Percentiles rank a stretch among this genome's conserved stretches.
Evolutionary conservation across 2,797 vertebrate species (phyloP).

Genomic region (Enteromius thamalakanensis): DNA sequence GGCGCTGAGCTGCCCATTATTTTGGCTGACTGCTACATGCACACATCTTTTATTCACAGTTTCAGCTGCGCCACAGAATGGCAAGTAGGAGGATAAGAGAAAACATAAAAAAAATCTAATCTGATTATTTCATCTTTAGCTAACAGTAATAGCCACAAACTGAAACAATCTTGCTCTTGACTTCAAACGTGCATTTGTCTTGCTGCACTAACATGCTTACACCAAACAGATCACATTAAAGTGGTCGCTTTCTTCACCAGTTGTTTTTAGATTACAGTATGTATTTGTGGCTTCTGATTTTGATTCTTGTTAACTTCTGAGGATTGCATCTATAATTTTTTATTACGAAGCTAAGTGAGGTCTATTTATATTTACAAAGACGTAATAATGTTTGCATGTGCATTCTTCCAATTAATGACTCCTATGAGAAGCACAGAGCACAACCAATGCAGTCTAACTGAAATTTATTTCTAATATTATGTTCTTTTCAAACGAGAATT

Average conservation of each 20-base stretch:
- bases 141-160: conserved; percentile 36
- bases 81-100: conserved; percentile 41
- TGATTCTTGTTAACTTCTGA: not conserved
- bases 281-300: not conserved
- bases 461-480: no score
- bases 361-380: not conserved
- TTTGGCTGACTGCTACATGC: conserved; percentile 46
- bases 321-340: not conserved
- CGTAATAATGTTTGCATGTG: not conserved
- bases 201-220: conserved; percentile 10
- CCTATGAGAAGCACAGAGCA: not conserved
- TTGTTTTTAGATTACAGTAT: not conserved
- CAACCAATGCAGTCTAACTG: not conserved
- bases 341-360: not conserved
- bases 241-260: not conserved
- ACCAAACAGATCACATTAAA: not conserved
- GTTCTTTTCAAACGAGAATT: not conserved
- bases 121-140: conserved; percentile 47
- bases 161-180: conserved; percentile 46
- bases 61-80: conserved; percentile 29
- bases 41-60: conserved; percentile 28
- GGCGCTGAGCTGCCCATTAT: conserved; percentile 53
- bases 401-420: not conserved
- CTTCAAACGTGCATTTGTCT: conserved; percentile 43
- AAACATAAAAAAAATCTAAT: not conserved